Base-by-base conservation (phyloP, 2,888 invertebrate genomes). In the Choristoneura rosaceana region DNA sequence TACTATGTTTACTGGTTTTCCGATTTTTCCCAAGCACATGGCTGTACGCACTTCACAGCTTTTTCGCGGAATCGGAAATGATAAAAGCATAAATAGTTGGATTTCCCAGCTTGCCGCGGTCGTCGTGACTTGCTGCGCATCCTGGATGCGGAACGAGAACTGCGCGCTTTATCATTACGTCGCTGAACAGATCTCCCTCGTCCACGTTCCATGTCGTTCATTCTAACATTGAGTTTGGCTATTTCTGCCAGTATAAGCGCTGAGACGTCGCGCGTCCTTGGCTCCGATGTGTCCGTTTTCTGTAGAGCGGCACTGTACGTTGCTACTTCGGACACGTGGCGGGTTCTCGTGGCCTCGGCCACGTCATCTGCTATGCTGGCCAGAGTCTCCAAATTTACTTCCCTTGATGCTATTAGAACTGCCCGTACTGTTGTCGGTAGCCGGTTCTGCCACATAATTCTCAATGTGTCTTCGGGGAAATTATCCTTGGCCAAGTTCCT, bases 61-160 rank as follows among this genome's bases (percentile, higher is more conserved):
- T 7, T 25, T 3, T 63, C 60, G 7, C 69, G n/a, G 43, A 58
- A 78, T 4, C 75, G 65, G 38, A 45, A 75, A 41, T 79, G 79
- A 14, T 70, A 76, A 5, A 43, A 70, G 45, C 78, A 79, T 7
- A 76, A 33, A 73, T 77, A 74, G 10, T 75, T 65, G 2, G 74
- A 69, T 45, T 62, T 63, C 4, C 3, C 5, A 0, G 17, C n/a
- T 25, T 25, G 25, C 25, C 25, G 25, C 25, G 25, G 25, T 25
- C 1, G 52, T 55, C 38, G 38, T 38, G 38, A 38, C 25, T 8
- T 10, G 9, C 52, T 25, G 10, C 60, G 38, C 4, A 14, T 2
- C 2, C 34, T 8, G 9, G 12, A 33, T 0, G 14, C 4, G 2
- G 10, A 17, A 2, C 55, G 17, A 4, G 12, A 8, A 3, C 17